Percentiles rank a stretch among this genome's conserved stretches.
These are phyloP conservation scores for Prinia subflava DNA, from an alignment of 2,113 vertebrate species.

Conservation along the genomic window DNA sequence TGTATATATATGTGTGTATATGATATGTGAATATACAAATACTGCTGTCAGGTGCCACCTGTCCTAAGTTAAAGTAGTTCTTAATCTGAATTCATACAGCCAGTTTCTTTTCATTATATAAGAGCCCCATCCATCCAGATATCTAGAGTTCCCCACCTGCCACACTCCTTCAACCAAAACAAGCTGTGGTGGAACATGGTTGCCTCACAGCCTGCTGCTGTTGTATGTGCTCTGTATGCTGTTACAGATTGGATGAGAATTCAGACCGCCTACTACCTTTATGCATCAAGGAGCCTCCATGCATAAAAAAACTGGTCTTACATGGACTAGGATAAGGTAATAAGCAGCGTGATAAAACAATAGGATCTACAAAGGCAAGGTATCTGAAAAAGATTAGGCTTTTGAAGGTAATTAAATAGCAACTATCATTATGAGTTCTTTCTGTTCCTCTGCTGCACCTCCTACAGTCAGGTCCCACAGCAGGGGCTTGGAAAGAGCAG, in stretches of 20 bases:
- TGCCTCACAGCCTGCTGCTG: neutral
- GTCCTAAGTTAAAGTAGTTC: neutral
- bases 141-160: neutral
- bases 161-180: neutral
- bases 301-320: neutral
- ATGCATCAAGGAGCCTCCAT: neutral
- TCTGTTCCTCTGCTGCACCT: neutral
- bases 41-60: neutral
- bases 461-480: neutral
- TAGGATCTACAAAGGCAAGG: neutral
- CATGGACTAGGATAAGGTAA: neutral
- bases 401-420: neutral
- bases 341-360: neutral
- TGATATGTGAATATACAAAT: rapidly evolving
- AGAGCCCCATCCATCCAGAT: neutral
- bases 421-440: neutral
- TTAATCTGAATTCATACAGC: neutral
- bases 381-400: neutral
- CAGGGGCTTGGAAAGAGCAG: neutral
- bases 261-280: neutral
- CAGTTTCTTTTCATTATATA: neutral
- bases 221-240: neutral
- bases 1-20: neutral
- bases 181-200: neutral
- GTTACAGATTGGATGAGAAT: neutral